These are phyloP conservation scores for Zosterops pallidus DNA, from an alignment of 2,113 vertebrate genomes.

Conservation along the genomic window DNA sequence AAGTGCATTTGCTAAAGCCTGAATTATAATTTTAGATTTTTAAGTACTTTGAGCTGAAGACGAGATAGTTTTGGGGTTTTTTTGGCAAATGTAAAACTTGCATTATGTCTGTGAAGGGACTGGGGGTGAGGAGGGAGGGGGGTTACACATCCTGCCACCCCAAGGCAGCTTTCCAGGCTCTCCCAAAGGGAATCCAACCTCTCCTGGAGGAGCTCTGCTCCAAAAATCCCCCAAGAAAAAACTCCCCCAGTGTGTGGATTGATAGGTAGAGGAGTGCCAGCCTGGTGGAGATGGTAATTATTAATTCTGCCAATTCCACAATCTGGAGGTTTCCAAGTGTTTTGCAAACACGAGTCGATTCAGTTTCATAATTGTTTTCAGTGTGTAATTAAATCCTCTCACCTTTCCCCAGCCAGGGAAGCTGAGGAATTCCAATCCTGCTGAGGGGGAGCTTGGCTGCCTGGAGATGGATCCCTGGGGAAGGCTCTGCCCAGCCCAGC, in stretches of 20 bases:
- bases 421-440: neutral
- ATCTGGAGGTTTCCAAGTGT: neutral
- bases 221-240: neutral
- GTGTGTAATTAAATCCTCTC: constrained; percentile 16
- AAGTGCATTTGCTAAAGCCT: neutral
- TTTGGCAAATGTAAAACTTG: neutral
- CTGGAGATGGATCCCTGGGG: neutral
- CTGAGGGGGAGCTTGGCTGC: neutral
- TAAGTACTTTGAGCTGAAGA: neutral
- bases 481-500: neutral
- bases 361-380: neutral
- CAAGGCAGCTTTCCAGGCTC: neutral
- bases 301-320: neutral
- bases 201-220: neutral
- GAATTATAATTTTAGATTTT: neutral
- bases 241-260: neutral
- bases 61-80: neutral
- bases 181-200: neutral
- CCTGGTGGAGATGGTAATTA: neutral
- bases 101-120: neutral
- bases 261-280: neutral
- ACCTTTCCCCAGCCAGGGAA: neutral
- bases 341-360: neutral
- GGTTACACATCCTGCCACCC: neutral
- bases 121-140: neutral